A percentile compares a stretch with the other conserved stretches of the same genome.
Evolutionary conservation across 2,797 vertebrate species (phyloP).

Genomic region (Enteromius mattozi): DNA sequence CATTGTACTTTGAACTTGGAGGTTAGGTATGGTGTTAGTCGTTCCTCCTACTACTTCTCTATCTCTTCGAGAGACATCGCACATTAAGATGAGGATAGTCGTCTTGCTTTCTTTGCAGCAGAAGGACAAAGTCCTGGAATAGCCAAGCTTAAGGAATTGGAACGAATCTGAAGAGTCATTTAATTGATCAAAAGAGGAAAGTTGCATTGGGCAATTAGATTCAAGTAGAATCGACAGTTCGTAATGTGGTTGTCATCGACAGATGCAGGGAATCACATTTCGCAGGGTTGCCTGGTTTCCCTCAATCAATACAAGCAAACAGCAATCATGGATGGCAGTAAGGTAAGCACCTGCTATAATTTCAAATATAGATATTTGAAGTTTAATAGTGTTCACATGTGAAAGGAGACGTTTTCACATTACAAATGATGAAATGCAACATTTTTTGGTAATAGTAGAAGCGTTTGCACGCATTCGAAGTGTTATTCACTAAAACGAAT

Average conservation of each 20-base stretch:
- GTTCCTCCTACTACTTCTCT: background rate
- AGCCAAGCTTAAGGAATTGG: conserved; percentile 18
- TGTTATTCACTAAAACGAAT: background rate
- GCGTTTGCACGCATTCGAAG: background rate
- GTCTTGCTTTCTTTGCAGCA: background rate
- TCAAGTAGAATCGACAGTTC: conserved; percentile 71
- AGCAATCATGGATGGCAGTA: background rate
- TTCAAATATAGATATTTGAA: background rate
- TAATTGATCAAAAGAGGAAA: conserved; percentile 58
- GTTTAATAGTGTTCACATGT: background rate
- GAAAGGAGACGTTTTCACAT: background rate
- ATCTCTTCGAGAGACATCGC: no score
- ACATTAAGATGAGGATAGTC: background rate
- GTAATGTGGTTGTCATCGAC: conserved; percentile 60
- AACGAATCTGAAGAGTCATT: conserved; percentile 57
- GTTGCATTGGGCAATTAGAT: conserved; percentile 64
- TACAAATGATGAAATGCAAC: background rate
- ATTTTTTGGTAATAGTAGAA: background rate
- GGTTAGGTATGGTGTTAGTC: background rate
- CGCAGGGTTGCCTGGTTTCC: conserved; percentile 69
- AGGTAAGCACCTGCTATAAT: conserved; percentile 14
- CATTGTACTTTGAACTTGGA: background rate
- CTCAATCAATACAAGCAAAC: conserved; percentile 69
- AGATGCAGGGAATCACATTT: conserved; percentile 59
- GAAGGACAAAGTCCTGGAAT: conserved; percentile 26